Conservation (phyloP, 1,140 invertebrate species). For the Odontomachus brunneus region DNA sequence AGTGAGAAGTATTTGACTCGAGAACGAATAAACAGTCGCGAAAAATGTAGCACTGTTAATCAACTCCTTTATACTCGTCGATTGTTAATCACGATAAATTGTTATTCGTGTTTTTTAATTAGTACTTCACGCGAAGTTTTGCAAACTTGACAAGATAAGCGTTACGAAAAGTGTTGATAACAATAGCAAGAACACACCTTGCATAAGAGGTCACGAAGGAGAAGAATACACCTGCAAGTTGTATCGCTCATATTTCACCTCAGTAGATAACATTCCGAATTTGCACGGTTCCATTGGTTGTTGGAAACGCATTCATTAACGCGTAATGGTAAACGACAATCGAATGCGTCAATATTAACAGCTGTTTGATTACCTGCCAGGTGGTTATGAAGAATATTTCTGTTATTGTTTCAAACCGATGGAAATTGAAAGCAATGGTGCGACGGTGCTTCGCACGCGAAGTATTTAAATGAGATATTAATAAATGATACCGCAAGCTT, state of each 20-base stretch:
- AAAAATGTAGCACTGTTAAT: not conserved
- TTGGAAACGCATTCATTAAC: not conserved
- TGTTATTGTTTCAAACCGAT: constrained; percentile 6
- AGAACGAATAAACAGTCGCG: not conserved
- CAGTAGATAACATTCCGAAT: no score
- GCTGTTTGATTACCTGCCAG: constrained; percentile 9
- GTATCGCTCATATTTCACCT: not conserved
- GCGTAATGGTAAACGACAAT: constrained; percentile 4
- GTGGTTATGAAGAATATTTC: not conserved
- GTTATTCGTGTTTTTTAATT: not conserved
- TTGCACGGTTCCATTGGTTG: not conserved
- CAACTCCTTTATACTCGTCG: not conserved
- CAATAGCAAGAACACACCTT: not conserved
- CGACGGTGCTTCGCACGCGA: not conserved
- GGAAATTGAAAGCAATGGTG: not conserved
- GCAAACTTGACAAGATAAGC: not conserved
- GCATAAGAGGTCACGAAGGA: not conserved
- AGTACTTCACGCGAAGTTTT: not conserved
- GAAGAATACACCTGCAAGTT: not conserved
- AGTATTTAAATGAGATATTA: not conserved
- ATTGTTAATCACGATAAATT: not conserved
- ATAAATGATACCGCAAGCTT: not conserved
- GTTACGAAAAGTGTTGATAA: not conserved
- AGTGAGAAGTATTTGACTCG: not conserved
- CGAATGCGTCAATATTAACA: constrained; percentile 4